These are phyloP conservation scores for Drosophila bocqueti DNA, from an alignment of 1,140 invertebrate genomes.

Conservation along the genomic window DNA sequence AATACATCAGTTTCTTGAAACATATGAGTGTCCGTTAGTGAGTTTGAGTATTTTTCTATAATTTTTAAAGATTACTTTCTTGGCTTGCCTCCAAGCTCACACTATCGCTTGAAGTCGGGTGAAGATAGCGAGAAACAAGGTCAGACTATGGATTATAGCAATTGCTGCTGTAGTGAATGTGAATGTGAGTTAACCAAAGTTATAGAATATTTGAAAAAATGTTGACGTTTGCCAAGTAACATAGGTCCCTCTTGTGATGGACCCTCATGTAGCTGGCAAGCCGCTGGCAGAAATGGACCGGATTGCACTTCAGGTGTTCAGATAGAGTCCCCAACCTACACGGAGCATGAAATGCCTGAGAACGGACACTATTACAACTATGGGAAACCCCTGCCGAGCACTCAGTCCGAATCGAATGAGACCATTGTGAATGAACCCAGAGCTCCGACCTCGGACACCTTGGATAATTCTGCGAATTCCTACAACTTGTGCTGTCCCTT, in stretches of 20 bases:
- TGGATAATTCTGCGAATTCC: neutral
- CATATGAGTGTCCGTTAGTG: constrained; percentile 23
- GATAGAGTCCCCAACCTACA: no score
- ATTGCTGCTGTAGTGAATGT: constrained; percentile 10
- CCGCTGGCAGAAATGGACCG: neutral
- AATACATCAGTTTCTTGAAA: constrained; percentile 8
- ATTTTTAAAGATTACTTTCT: neutral
- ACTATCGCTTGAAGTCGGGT: constrained; percentile 8
- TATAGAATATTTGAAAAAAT: neutral
- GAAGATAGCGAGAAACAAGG: neutral
- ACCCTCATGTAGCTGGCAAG: constrained; percentile 11
- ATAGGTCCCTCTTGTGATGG: neutral
- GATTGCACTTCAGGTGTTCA: neutral
- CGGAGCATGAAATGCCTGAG: neutral
- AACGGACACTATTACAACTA: constrained; percentile 3
- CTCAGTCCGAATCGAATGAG: constrained; percentile 10
- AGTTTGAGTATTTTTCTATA: neutral
- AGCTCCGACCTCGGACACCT: neutral
- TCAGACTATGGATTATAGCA: constrained; percentile 12
- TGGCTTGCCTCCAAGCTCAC: neutral
- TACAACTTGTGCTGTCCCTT: neutral
- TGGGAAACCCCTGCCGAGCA: neutral
- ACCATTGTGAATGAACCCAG: constrained; percentile 26
- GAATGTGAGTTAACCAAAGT: constrained; percentile 17
- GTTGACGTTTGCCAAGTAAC: no score